Evolutionary conservation across 2,888 invertebrate species (phyloP).

Genomic region (Chymomyza caudatula): DNA sequence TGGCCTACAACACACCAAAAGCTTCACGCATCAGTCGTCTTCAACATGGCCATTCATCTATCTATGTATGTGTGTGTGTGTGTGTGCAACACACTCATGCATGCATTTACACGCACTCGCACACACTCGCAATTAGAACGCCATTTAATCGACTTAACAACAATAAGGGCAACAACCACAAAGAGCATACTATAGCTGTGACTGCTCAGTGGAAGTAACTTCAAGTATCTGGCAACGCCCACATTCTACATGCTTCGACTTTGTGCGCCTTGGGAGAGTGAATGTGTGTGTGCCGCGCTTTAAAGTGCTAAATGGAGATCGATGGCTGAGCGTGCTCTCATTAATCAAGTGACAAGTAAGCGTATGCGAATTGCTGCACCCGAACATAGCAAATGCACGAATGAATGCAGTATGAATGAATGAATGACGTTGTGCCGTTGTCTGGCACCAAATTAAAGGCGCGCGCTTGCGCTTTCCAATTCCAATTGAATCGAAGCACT

Average conservation of each 20-base stretch:
- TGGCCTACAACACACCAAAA: slow-evolving; percentile 28
- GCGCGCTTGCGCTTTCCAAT: slow-evolving; percentile 61
- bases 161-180: slow-evolving; percentile 16
- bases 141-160: slow-evolving; percentile 61
- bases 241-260: slow-evolving; percentile 63
- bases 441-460: slow-evolving; percentile 44
- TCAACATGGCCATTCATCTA: slow-evolving; percentile 38
- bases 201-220: slow-evolving; percentile 7
- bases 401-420: slow-evolving; percentile 23
- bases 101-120: background rate
- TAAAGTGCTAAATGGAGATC: slow-evolving; percentile 75
- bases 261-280: slow-evolving; percentile 15
- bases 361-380: slow-evolving; percentile 16
- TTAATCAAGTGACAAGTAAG: slow-evolving; percentile 75
- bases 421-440: too few species aligned
- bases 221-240: slow-evolving; percentile 58
- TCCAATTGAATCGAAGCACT: slow-evolving; percentile 61
- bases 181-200: slow-evolving; percentile 14
- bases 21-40: slow-evolving; percentile 63
- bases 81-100: background rate
- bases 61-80: background rate
- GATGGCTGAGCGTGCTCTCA: slow-evolving; percentile 76
- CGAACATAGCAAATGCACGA: slow-evolving; percentile 16
- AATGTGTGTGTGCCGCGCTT: slow-evolving; percentile 2
- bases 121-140: slow-evolving; percentile 62